These are phyloP conservation scores for Mimumesa dahlbomi DNA, from an alignment of 2,888 invertebrate species.

Conservation along the genomic window DNA sequence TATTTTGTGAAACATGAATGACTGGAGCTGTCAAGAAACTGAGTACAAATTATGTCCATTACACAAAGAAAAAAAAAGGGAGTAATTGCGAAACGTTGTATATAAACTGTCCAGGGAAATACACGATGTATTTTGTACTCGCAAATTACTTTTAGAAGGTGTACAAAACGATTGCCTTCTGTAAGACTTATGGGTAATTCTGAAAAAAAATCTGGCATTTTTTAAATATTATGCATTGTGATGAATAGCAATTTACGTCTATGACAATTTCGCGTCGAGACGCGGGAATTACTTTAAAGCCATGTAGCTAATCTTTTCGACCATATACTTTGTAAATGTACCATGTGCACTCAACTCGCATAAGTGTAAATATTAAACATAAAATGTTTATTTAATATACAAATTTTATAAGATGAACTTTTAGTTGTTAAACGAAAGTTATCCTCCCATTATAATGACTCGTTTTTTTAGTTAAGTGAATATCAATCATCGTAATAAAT, in stretches of 20 bases:
- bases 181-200: slow-evolving; percentile 30
- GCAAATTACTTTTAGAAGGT: slow-evolving; percentile 40
- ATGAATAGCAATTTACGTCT: slow-evolving; percentile 28
- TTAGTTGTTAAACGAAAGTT: slow-evolving; percentile 49
- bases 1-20: slow-evolving; percentile 35
- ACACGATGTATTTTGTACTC: slow-evolving; percentile 59
- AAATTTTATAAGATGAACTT: slow-evolving; percentile 68
- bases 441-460: slow-evolving; percentile 39
- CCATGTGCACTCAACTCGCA: slow-evolving; percentile 45
- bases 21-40: slow-evolving; percentile 50
- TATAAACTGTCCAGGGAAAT: slow-evolving; percentile 43
- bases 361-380: slow-evolving; percentile 68
- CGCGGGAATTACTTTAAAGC: slow-evolving; percentile 18
- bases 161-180: slow-evolving; percentile 52
- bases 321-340: slow-evolving; percentile 58
- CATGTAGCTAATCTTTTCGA: slow-evolving; percentile 40
- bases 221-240: slow-evolving; percentile 21
- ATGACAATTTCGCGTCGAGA: slow-evolving; percentile 26
- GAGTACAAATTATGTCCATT: slow-evolving; percentile 66
- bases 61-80: slow-evolving; percentile 29
- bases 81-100: slow-evolving; percentile 43
- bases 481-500: neutral
- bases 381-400: slow-evolving; percentile 74
- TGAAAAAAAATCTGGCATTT: slow-evolving; percentile 29
- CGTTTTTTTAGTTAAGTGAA: slow-evolving; percentile 11